A percentile compares a stretch with the other conserved stretches of the same genome.
Conservation (phyloP, 2,888 invertebrate genomes). For the Therioaphis trifolii region DNA sequence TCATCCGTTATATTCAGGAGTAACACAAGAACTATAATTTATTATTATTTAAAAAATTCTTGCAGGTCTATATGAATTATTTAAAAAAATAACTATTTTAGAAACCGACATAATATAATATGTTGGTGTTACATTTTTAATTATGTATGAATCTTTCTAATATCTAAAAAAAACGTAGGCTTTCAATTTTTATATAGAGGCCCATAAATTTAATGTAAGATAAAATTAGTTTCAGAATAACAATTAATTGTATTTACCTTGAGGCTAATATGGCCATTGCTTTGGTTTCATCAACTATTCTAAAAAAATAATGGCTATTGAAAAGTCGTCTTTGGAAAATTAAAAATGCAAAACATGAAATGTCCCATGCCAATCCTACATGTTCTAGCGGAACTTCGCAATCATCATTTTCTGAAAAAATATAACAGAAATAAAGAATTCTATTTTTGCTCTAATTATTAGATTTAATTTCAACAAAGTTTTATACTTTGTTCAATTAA, state of each 20-base stretch:
- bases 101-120: too few relatives aligned
- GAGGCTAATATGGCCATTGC: conserved; percentile 95
- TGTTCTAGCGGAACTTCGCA: conserved; percentile 83
- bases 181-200: too few relatives aligned
- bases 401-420: conserved; percentile 64
- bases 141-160: too few relatives aligned
- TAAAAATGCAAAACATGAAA: conserved; percentile 92
- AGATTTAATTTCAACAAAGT: background rate
- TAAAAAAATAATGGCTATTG: conserved; percentile 95
- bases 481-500: background rate
- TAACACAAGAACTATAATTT: too few relatives aligned
- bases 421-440: too few relatives aligned
- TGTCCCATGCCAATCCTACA: conserved; percentile 94
- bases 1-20: too few relatives aligned
- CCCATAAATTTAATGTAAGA: background rate
- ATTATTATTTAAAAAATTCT: too few relatives aligned
- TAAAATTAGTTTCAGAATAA: conserved; percentile 14
- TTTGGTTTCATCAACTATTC: conserved; percentile 94
- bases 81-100: too few relatives aligned
- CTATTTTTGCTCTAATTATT: background rate
- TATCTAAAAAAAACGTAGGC: too few relatives aligned
- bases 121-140: too few relatives aligned
- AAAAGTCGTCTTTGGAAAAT: conserved; percentile 92
- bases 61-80: too few relatives aligned
- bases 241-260: conserved; percentile 72